Evolutionary conservation across 2,113 vertebrate genomes (phyloP).

Genomic region (Nymphicus hollandicus): DNA sequence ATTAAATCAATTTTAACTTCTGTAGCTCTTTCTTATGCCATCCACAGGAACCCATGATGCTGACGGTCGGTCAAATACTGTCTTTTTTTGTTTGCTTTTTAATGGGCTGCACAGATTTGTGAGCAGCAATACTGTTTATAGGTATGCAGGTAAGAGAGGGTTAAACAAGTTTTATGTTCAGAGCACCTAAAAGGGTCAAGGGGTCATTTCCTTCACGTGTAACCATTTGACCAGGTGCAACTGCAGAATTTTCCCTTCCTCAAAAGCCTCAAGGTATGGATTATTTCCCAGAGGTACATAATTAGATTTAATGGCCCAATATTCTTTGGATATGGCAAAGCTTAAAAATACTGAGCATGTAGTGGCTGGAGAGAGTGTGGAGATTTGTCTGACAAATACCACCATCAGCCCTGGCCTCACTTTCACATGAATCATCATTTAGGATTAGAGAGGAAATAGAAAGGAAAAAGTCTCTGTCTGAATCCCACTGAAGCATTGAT

Average conservation of each 20-base stretch:
- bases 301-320: conserved; percentile 53
- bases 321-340: neutral
- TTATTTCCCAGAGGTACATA: conserved; percentile 29
- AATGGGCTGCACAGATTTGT: neutral
- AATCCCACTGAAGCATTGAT: neutral
- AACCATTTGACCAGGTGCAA: conserved; percentile 64
- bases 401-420: neutral
- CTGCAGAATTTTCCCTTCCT: conserved; percentile 48
- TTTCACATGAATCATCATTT: neutral
- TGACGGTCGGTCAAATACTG: neutral
- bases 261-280: conserved; percentile 45
- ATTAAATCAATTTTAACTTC: neutral
- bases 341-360: neutral
- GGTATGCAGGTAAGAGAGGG: conserved; percentile 18
- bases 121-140: neutral
- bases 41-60: neutral
- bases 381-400: conserved; percentile 1
- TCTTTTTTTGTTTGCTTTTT: neutral
- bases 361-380: neutral
- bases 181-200: conserved; percentile 40
- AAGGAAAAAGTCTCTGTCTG: neutral
- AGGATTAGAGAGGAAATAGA: conserved; percentile 15
- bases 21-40: neutral
- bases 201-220: conserved; percentile 50
- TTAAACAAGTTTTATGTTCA: conserved; percentile 49